A percentile compares a stretch with the other conserved stretches of the same genome.
Evolutionary conservation across 1,140 invertebrate species (phyloP).

Genomic region (Aphelenchoides fujianensis): DNA sequence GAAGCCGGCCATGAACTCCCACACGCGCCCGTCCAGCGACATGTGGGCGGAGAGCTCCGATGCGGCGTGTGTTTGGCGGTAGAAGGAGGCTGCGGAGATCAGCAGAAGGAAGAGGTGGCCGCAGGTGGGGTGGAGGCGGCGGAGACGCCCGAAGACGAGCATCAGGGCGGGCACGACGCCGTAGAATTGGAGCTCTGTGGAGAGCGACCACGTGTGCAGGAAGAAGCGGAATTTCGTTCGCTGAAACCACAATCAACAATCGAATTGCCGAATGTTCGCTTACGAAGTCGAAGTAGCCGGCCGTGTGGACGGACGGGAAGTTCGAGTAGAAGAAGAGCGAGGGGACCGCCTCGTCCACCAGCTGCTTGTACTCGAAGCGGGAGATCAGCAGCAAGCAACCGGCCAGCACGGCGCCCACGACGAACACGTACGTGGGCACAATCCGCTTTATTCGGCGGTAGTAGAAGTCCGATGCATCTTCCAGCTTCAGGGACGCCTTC

Average conservation of each 20-base stretch:
- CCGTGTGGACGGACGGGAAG: neutral
- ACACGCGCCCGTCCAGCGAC: neutral
- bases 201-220: constrained; percentile 27
- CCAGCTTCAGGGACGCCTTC: neutral
- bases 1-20: neutral
- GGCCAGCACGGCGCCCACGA: neutral
- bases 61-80: neutral
- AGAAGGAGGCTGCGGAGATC: neutral
- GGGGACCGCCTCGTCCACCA: neutral
- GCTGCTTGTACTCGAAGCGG: neutral
- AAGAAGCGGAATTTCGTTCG: constrained; percentile 22
- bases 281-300: constrained; percentile 4
- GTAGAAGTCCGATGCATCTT: constrained; percentile 15
- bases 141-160: neutral
- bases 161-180: constrained; percentile 18
- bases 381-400: constrained; percentile 14
- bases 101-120: neutral
- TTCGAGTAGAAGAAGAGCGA: constrained; percentile 10
- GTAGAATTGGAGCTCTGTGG: constrained; percentile 24
- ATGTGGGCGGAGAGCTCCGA: neutral
- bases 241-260: constrained; percentile 20
- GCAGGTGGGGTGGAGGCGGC: neutral
- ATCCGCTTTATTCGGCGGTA: constrained; percentile 27
- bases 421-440: constrained; percentile 27
- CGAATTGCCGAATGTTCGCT: neutral